Conservation (phyloP, 2,888 invertebrate species). For the Melanophora roralis region DNA sequence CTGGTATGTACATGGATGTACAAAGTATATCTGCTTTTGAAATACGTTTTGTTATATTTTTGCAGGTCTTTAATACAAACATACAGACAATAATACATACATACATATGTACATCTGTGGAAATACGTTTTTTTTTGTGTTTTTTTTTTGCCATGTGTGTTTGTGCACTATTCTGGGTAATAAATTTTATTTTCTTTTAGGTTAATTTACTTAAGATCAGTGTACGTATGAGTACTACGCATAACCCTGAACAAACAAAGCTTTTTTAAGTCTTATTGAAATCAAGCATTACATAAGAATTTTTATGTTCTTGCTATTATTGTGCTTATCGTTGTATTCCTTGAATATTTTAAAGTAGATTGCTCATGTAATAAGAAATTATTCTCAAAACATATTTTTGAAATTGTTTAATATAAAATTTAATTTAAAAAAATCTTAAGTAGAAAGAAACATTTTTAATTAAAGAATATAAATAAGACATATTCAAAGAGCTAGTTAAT, state of each 20-base stretch:
- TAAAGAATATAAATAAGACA: too few species aligned
- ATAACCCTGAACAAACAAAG: constrained; percentile 52
- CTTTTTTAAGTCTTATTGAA: constrained; percentile 41
- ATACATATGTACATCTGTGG: background rate
- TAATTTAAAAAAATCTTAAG: background rate
- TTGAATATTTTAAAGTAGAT: constrained; percentile 18
- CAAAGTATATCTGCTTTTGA: too few species aligned
- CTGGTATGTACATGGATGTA: too few species aligned
- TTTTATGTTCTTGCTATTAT: constrained; percentile 13
- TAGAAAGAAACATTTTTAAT: too few species aligned
- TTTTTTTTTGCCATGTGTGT: background rate
- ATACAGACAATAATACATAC: too few species aligned
- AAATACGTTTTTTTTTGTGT: background rate
- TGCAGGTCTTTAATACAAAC: too few species aligned
- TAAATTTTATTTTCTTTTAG: constrained; percentile 47
- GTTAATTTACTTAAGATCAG: constrained; percentile 48
- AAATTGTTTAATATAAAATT: background rate
- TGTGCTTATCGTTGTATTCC: background rate
- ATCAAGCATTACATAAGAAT: constrained; percentile 48
- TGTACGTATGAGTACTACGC: background rate
- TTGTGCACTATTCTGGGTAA: background rate
- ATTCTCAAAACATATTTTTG: background rate
- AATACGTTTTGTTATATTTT: too few species aligned
- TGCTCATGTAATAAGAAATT: constrained; percentile 22
- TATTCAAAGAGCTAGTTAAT: too few species aligned